phyloP scores from a whole-genome alignment of 1,140 invertebrate genomes.

The Drosophila neocordata region DNA sequence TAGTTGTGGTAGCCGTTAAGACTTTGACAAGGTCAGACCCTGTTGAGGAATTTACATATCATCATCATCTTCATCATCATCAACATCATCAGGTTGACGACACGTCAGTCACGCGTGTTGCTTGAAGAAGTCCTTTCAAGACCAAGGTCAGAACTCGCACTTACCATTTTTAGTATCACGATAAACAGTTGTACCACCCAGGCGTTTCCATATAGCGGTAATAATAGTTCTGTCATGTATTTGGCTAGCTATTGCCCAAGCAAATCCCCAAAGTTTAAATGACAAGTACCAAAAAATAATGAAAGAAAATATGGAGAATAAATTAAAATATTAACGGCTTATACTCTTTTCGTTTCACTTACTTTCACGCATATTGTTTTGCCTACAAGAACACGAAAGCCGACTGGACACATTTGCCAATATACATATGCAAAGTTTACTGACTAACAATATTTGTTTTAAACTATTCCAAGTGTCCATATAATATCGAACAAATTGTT shows the following conservation, averaged over 20 bases:
- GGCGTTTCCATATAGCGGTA: background rate
- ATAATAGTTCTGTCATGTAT: background rate
- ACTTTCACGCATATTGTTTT: background rate
- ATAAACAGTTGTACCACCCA: background rate
- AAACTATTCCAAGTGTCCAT: background rate
- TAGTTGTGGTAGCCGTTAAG: constrained; percentile 7
- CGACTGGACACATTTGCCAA: constrained; percentile 7
- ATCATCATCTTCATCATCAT: background rate
- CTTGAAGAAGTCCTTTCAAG: constrained; percentile 1
- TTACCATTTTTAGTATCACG: background rate
- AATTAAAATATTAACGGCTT: background rate
- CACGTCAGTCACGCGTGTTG: constrained; percentile 4
- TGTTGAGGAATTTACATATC: background rate
- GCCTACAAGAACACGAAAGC: constrained; percentile 6
- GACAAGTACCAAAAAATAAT: too few species aligned
- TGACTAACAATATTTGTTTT: background rate
- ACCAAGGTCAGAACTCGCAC: background rate
- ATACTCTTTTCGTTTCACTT: background rate
- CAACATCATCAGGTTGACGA: constrained; percentile 1
- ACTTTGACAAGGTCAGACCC: constrained; percentile 18
- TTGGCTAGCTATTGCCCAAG: background rate
- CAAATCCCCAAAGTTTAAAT: background rate
- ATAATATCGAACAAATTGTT: background rate
- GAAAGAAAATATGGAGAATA: background rate
- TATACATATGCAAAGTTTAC: background rate